These are phyloP conservation scores for Axis porcinus DNA, from an alignment of 2,113 vertebrate species.

Conservation along the genomic window DNA sequence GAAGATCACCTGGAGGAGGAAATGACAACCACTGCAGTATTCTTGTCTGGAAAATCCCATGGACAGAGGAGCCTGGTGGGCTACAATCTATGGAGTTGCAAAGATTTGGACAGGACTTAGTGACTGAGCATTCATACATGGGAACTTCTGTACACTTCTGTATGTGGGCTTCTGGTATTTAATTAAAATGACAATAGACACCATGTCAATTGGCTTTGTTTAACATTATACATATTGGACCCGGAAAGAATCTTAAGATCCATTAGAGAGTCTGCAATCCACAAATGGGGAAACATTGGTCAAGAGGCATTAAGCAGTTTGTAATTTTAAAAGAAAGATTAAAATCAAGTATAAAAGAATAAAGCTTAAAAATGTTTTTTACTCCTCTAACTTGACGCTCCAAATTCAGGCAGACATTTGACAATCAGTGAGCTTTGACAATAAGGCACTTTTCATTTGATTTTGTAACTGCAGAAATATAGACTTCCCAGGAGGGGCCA, in stretches of 20 bases:
- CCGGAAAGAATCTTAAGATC: neutral
- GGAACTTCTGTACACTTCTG: neutral
- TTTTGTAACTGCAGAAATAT: neutral
- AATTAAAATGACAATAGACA: neutral
- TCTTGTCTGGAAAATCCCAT: neutral
- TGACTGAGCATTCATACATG: neutral
- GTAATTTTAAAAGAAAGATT: neutral
- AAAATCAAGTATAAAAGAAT: neutral
- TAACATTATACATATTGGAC: neutral
- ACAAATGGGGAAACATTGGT: neutral
- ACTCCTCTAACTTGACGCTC: neutral
- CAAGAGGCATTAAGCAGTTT: neutral
- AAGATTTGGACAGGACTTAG: neutral
- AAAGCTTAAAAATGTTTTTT: neutral
- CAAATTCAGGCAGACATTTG: neutral
- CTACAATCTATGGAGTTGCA: rapidly evolving
- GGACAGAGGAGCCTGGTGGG: neutral
- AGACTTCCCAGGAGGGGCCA: neutral
- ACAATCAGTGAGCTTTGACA: neutral
- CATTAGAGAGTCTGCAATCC: neutral
- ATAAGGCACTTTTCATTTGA: neutral
- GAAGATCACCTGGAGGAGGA: neutral
- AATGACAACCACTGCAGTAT: neutral
- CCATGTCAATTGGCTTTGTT: neutral
- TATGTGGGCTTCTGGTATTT: neutral